phyloP scores from a whole-genome alignment of 2,888 invertebrate species.

The Exocentrus adspersus region DNA sequence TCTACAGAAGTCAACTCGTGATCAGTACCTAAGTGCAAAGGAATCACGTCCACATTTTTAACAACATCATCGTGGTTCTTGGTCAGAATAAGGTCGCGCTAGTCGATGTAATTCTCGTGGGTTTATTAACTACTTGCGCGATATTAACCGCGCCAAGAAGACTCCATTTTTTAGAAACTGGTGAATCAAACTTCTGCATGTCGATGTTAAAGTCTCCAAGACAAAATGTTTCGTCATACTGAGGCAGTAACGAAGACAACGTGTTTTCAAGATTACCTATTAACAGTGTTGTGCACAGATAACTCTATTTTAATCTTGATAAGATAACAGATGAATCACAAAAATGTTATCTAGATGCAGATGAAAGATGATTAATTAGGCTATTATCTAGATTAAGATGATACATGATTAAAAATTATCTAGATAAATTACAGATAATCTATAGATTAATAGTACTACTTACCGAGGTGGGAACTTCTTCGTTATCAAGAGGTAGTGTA shows the following conservation, averaged over 20 bases:
- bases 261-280: background rate
- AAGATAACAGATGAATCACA: too few species aligned
- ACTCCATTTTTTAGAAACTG: background rate
- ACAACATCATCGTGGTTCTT: background rate
- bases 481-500: too few species aligned
- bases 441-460: too few species aligned
- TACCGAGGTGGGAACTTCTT: too few species aligned
- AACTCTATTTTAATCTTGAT: too few species aligned
- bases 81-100: background rate
- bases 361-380: too few species aligned
- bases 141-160: background rate
- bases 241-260: background rate
- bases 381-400: too few species aligned
- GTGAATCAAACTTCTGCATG: background rate
- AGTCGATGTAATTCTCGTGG: background rate
- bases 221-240: background rate
- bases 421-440: too few species aligned
- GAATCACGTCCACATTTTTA: background rate
- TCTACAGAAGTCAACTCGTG: background rate
- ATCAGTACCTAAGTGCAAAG: too few species aligned
- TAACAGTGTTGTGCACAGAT: too few species aligned
- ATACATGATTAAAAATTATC: too few species aligned
- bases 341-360: too few species aligned
- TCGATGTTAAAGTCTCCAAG: background rate
- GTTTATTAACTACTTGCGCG: background rate